A percentile compares a stretch with the other conserved stretches of the same genome.
Conservation (phyloP, 2,113 vertebrate genomes). For the Aphyosemion australe region DNA sequence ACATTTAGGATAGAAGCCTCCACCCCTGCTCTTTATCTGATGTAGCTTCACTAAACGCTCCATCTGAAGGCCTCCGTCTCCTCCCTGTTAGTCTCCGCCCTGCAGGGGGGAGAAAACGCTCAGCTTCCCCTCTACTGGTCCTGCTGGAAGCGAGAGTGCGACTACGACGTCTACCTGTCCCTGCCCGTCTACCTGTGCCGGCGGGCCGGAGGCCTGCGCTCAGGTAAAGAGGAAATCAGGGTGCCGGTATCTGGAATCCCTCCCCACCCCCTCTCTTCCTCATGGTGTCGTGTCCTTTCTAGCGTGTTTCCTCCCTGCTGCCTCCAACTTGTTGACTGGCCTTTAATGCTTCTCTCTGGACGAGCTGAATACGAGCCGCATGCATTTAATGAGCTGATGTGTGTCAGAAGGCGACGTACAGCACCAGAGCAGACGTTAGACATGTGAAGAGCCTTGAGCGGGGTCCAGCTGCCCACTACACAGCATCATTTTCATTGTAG, state of each 20-base stretch:
- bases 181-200: conserved; percentile 84
- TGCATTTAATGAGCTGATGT: conserved; percentile 48
- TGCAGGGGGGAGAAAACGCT: conserved; percentile 79
- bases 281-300: conserved; percentile 53
- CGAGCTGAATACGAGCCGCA: conserved; percentile 57
- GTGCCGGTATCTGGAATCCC: conserved; percentile 51
- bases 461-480: conserved; percentile 41
- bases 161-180: conserved; percentile 85
- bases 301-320: conserved; percentile 19
- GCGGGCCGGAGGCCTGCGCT: conserved; percentile 81
- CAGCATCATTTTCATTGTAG: conserved; percentile 48
- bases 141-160: conserved; percentile 84
- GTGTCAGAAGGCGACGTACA: conserved; percentile 15
- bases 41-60: conserved; percentile 11
- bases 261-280: conserved; percentile 21
- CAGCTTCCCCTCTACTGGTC: conserved; percentile 85
- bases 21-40: no score
- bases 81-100: conserved; percentile 78
- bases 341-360: conserved; percentile 57
- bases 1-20: no score
- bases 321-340: conserved; percentile 43
- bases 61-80: conserved; percentile 70
- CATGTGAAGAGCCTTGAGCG: conserved; percentile 33
- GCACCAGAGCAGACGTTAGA: conserved; percentile 29
- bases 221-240: conserved; percentile 77